Conservation (phyloP, 2,113 vertebrate genomes). For the Mobula hypostoma region DNA sequence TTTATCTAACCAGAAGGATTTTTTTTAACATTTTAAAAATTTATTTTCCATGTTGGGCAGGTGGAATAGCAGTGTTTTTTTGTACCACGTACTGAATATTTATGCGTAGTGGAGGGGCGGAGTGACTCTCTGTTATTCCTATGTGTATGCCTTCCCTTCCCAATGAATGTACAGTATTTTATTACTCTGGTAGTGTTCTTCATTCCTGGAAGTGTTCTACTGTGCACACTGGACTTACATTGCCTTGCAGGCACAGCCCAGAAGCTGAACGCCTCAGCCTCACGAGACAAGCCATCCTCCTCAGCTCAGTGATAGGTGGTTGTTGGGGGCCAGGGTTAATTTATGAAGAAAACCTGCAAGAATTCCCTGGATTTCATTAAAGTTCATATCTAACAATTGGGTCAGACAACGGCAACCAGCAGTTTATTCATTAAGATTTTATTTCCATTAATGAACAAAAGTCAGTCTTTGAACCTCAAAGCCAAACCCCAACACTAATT, state of each 20-base stretch:
- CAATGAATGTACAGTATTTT: background rate
- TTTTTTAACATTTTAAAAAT: too few species aligned
- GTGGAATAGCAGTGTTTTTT: background rate
- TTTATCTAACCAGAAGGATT: background rate
- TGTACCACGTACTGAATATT: background rate
- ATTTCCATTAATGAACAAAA: background rate
- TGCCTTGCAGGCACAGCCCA: background rate
- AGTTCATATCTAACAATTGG: background rate
- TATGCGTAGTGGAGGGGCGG: background rate
- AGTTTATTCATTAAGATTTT: background rate
- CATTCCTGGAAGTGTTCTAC: background rate
- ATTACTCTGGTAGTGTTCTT: background rate
- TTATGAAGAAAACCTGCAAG: background rate
- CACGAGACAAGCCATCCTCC: background rate
- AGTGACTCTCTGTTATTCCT: background rate
- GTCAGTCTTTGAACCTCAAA: too few species aligned
- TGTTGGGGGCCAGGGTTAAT: background rate
- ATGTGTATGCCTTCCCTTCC: background rate
- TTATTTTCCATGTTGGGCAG: background rate
- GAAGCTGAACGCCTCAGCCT: background rate
- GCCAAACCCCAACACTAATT: too few species aligned
- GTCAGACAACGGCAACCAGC: too few species aligned
- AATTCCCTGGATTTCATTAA: background rate
- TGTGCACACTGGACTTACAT: background rate
- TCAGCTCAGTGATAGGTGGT: background rate